Base-by-base conservation (phyloP, 2,113 vertebrate genomes). In the Hucho hucho region DNA sequence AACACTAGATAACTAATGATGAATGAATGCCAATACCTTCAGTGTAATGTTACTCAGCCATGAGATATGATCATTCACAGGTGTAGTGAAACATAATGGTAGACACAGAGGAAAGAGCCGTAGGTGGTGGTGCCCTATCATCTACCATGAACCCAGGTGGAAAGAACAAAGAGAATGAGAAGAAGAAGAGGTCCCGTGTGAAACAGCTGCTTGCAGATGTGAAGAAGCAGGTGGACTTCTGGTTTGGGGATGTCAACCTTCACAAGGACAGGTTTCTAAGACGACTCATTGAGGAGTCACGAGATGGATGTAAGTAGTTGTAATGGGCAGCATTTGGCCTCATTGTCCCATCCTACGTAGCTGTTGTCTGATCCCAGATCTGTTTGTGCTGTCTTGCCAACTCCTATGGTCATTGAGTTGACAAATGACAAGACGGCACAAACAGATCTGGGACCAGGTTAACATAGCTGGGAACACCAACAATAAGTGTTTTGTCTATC, bases 191-290 rank as follows among this genome's bases (percentile, higher is more conserved):
- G 20, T 97, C 96, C 0, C 90, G 98, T n/a, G 97, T 99, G n/a
- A 99, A 97, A 80, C 97, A 98, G 85, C 91, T 99, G 80, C 92
- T 99, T 24, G 91, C 95, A 18, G 98, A 99, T 47, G 96, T 98
- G 80, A 96, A 94, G 6, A 99, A 96, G 65, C 98, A 98, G 81
- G 96, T 99, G 75, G 97, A 99, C 87, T 99, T 99, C 89, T 99
- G 98, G 97, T 99, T 99, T 76, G 95, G 97, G 0, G 97, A 99
- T n/a, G 96, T 96, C 6, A 99, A 98, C 86, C 95, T 99, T 4
- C 95, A 98, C 89, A 99, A 99, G 85, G 97, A 99, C 79, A 92
- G 91, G 75, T 99, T 97, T 81, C 93, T 99, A 13, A 94, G 92
- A 63, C 95, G 96, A n/a, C 93, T 97, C 81, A 94, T 99, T 28